A percentile compares a stretch with the other conserved stretches of the same genome.
Conservation (phyloP, 2,113 vertebrate genomes). For the Myotis brandtii region DNA sequence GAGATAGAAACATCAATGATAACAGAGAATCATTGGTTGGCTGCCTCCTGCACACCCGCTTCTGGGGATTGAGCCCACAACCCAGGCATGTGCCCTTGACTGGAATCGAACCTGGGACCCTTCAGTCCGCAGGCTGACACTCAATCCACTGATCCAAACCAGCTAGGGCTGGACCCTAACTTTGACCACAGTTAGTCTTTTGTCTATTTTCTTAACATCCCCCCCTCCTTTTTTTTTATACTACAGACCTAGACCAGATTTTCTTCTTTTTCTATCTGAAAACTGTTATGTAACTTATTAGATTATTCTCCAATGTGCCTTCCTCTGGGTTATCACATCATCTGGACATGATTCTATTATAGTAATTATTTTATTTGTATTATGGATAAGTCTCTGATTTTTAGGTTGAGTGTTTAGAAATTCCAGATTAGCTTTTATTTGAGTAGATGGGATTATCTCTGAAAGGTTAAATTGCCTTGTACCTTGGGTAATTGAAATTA, state of each 20-base stretch:
- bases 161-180: not conserved
- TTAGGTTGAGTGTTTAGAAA: conserved; percentile 35
- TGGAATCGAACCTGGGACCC: no score
- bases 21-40: no score
- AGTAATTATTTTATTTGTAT: conserved; percentile 38
- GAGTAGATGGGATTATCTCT: conserved; percentile 55
- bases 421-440: not conserved
- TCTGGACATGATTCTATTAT: not conserved
- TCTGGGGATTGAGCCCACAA: no score
- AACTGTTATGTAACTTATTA: not conserved
- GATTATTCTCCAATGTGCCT: not conserved
- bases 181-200: not conserved
- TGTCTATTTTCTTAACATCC: not conserved
- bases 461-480: conserved; percentile 72
- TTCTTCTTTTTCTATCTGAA: conserved; percentile 10
- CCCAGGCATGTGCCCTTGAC: no score
- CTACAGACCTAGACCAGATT: not conserved
- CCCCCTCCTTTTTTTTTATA: not conserved
- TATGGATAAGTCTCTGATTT: conserved; percentile 1
- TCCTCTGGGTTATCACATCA: not conserved
- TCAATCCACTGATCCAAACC: no score
- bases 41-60: no score
- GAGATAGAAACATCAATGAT: no score
- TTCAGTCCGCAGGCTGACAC: no score
- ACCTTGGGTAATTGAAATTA: conserved; percentile 79